A percentile compares a stretch with the other conserved stretches of the same genome.
These are phyloP conservation scores for Ennomos erosarius DNA, from an alignment of 2,888 invertebrate genomes.

Conservation along the genomic window DNA sequence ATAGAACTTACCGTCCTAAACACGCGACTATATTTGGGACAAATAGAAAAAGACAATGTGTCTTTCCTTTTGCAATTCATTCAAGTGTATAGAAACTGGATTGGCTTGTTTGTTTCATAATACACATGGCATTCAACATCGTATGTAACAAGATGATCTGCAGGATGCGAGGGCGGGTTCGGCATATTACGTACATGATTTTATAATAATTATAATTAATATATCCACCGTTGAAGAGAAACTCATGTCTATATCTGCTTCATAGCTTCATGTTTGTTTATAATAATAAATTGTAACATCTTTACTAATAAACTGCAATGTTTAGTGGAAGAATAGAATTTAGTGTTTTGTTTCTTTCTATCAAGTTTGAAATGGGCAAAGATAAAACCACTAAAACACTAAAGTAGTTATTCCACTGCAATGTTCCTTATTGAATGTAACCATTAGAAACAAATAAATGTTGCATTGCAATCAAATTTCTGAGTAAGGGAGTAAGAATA, in stretches of 20 bases:
- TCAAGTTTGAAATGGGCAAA: no score
- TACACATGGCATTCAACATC: constrained; percentile 9
- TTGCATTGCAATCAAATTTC: no score
- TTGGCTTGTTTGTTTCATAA: constrained; percentile 29
- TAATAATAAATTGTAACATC: no score
- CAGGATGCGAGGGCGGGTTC: constrained; percentile 31
- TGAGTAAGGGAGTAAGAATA: no score
- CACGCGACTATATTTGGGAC: constrained; percentile 1
- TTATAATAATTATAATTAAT: neutral
- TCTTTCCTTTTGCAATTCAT: neutral
- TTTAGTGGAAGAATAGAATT: no score
- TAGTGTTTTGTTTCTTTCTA: no score
- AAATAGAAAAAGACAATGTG: constrained; percentile 1
- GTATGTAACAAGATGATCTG: constrained; percentile 32
- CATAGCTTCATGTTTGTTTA: no score
- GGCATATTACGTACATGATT: constrained; percentile 1
- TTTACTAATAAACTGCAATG: no score
- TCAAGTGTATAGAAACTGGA: constrained; percentile 21
- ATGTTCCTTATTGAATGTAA: no score
- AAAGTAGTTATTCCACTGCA: no score
- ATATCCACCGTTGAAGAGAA: constrained; percentile 3
- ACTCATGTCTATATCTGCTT: neutral
- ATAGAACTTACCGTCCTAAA: constrained; percentile 1
- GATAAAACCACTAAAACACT: no score
- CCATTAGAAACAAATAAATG: no score